Evolutionary conservation across 2,888 invertebrate species (phyloP).

Genomic region (Crematogaster levior): DNA sequence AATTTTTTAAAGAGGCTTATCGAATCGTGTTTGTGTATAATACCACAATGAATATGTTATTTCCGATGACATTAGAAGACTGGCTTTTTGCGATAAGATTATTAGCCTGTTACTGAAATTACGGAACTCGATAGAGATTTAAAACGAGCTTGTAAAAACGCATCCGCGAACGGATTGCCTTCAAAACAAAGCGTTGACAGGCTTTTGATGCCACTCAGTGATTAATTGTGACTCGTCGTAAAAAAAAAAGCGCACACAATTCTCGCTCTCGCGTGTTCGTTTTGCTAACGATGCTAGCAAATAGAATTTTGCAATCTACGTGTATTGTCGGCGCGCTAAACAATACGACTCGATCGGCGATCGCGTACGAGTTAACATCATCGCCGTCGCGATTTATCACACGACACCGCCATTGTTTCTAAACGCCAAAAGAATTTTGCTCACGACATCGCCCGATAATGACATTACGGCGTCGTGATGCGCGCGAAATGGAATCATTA

Average conservation of each 20-base stretch:
- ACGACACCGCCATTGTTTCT: conserved; percentile 33
- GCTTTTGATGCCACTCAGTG: background rate
- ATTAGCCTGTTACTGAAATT: background rate
- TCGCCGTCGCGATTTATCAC: conserved; percentile 35
- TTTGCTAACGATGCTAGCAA: conserved; percentile 29
- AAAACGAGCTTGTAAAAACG: background rate
- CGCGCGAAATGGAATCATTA: conserved; percentile 38
- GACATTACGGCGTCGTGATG: conserved; percentile 28
- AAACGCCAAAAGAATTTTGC: conserved; percentile 29
- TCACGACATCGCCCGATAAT: conserved; percentile 37
- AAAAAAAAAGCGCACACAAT: background rate
- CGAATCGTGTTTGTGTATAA: background rate
- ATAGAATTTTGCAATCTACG: conserved; percentile 20
- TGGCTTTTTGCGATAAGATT: background rate
- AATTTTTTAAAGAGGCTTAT: background rate
- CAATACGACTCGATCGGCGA: background rate
- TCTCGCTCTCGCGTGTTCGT: background rate
- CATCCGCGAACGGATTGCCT: background rate
- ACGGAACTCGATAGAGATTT: background rate
- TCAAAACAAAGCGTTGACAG: background rate
- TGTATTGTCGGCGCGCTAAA: background rate
- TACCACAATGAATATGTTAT: background rate
- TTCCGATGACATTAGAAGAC: background rate
- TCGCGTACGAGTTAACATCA: background rate
- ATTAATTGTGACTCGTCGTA: conserved; percentile 29